Base-by-base conservation (phyloP, 35 echinoderm and acorn worm genomes). In the Apostichopus parvimensis region DNA sequence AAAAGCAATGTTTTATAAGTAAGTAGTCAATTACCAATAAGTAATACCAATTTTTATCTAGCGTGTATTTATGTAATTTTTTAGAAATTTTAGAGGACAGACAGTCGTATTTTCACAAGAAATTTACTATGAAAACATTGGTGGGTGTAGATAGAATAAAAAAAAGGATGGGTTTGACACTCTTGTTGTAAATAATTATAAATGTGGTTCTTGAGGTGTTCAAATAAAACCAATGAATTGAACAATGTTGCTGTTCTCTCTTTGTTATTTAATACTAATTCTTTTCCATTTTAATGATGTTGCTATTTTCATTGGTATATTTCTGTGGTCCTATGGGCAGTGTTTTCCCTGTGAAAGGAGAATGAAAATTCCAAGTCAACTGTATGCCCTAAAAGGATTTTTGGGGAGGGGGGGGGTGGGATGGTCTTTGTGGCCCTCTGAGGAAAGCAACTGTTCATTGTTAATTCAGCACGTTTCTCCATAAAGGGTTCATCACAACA, bases 101-200 rank as follows among this genome's bases (percentile, higher is more conserved):
- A 22, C n/a, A n/a, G 71, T 75, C n/a, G 71, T 75, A 75, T 75
- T 75, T 75, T 75, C 71, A 75, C n/a, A 75, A 75, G 17, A n/a
- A 75, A 75, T 18, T n/a, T 75, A 7, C 17, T 28, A 75, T 22
- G n/a, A 22, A 75, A 75, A 8, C 7, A 61, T 61, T 7, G 14
- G 21, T 14, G 15, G 15, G 20, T 73, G 71, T 73, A 73, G 14
- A 73, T 73, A 73, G 57, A 8, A 60, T 1, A 60, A 25, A 28
- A 28, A 28, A 28, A 28, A 28, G 0, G 1, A 28, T 28, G 26
- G n/a, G 58, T 61, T 9, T 61, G 7, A 75, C 71, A 18, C n/a
- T 75, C 20, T 18, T 75, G 71, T 75, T 75, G 17, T 20, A 75
- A 18, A 75, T 18, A 20, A 75, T 15, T 73, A 17, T 75, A 22